Conservation (phyloP, 2,113 vertebrate genomes). For the Peromyscus maniculatus region DNA sequence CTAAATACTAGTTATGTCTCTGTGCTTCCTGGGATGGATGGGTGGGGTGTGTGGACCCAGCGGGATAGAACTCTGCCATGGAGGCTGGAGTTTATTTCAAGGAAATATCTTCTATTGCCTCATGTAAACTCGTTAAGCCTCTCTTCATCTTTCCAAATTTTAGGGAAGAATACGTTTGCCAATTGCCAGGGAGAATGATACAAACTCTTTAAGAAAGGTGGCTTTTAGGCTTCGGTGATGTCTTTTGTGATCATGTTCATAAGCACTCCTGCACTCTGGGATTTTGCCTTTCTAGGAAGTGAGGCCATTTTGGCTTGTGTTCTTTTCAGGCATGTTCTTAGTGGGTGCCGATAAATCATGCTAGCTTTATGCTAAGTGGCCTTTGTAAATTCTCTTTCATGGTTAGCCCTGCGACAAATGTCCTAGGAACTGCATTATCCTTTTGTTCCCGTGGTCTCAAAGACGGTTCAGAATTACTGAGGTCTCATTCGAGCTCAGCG, state of each 20-base stretch:
- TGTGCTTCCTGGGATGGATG: not conserved
- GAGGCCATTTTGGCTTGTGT: conserved; percentile 60
- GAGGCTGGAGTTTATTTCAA: conserved; percentile 50
- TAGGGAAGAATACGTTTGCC: conserved; percentile 61
- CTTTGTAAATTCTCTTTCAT: conserved; percentile 60
- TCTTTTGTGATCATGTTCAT: conserved; percentile 60
- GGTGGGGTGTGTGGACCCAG: not conserved
- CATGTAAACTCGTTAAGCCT: conserved; percentile 51
- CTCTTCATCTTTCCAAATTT: conserved; percentile 42
- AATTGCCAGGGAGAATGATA: conserved; percentile 36
- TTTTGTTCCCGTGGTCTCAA: not conserved
- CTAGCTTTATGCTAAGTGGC: conserved; percentile 45
- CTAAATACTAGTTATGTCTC: not conserved
- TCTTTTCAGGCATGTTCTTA: conserved; percentile 69
- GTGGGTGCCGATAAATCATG: conserved; percentile 66
- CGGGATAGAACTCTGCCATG: not conserved
- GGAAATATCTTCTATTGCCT: conserved; percentile 44
- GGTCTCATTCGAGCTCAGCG: not conserved
- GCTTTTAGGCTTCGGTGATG: conserved; percentile 58
- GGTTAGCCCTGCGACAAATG: conserved; percentile 41
- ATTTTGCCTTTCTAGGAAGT: conserved; percentile 50
- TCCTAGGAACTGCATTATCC: not conserved
- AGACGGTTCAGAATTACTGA: not conserved
- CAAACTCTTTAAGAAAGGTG: conserved; percentile 74
- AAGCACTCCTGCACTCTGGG: conserved; percentile 49